These are phyloP conservation scores for Centropristis striata DNA, from an alignment of 2,113 vertebrate species.

Conservation along the genomic window DNA sequence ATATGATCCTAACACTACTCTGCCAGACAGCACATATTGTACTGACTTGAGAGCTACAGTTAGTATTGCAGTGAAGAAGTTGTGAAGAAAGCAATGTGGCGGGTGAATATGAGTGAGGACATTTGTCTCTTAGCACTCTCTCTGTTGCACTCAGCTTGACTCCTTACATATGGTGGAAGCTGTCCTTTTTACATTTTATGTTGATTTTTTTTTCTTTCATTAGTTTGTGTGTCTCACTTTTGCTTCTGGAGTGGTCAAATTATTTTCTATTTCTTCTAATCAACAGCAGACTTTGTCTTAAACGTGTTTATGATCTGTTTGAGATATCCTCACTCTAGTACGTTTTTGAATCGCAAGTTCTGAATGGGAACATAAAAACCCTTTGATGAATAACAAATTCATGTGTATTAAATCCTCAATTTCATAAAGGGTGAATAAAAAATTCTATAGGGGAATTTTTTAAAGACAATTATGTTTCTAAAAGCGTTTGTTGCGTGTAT, in stretches of 20 bases:
- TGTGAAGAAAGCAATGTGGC: slow-evolving; percentile 62
- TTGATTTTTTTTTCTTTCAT: neutral
- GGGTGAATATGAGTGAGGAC: slow-evolving; percentile 56
- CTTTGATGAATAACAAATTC: neutral
- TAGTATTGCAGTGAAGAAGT: slow-evolving; percentile 37
- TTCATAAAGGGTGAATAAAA: too few species aligned
- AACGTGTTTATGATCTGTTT: slow-evolving; percentile 20
- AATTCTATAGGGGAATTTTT: too few species aligned
- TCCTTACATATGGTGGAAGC: slow-evolving; percentile 29
- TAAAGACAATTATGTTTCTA: too few species aligned
- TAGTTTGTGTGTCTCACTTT: neutral
- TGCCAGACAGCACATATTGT: neutral
- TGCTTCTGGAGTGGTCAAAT: neutral
- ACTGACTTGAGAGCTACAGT: slow-evolving; percentile 8
- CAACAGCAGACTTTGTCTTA: slow-evolving; percentile 47
- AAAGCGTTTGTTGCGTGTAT: too few species aligned
- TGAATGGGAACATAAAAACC: neutral
- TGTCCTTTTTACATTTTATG: neutral
- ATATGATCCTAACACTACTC: neutral
- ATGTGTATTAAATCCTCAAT: neutral
- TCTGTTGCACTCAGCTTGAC: slow-evolving; percentile 59
- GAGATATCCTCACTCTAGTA: neutral
- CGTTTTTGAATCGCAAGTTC: neutral
- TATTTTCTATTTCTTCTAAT: too few species aligned
- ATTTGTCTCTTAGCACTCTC: slow-evolving; percentile 47